Evolutionary conservation across 2,888 invertebrate species (phyloP).

Genomic region (Mesorhabditis spiculigera): DNA sequence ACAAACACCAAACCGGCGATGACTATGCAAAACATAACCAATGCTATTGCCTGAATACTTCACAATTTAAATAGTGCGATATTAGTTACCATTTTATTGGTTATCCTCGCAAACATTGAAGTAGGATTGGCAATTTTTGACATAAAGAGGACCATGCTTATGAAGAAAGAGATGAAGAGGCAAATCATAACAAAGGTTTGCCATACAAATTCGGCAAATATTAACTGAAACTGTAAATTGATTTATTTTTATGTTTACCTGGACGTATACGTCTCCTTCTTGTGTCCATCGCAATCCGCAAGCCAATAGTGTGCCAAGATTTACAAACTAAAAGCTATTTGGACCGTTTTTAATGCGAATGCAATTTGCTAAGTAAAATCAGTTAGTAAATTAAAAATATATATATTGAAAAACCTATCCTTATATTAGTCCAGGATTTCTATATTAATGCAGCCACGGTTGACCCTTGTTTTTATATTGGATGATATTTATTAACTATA

Average conservation of each 20-base stretch:
- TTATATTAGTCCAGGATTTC: too few relatives aligned
- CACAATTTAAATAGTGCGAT: neutral
- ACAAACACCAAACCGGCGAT: neutral
- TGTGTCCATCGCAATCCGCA: neutral
- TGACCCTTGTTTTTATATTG: too few relatives aligned
- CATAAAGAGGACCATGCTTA: conserved; percentile 1
- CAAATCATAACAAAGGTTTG: conserved; percentile 1
- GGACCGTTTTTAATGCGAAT: neutral
- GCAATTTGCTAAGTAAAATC: neutral
- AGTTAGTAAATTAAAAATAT: too few relatives aligned
- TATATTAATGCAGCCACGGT: too few relatives aligned
- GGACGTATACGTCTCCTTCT: conserved; percentile 4
- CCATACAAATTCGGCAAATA: conserved; percentile 4
- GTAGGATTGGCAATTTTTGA: conserved; percentile 2
- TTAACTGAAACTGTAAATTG: neutral
- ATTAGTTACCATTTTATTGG: neutral
- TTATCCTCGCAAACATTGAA: conserved; percentile 3
- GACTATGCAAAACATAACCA: neutral
- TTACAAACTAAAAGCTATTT: neutral
- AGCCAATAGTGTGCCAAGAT: conserved; percentile 4
- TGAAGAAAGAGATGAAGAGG: conserved; percentile 1
- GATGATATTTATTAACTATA: too few relatives aligned
- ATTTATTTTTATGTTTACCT: neutral
- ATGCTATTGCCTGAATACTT: neutral
- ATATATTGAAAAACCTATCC: too few relatives aligned